Base-by-base conservation (phyloP, 2,113 vertebrate species). In the Serinus canaria region DNA sequence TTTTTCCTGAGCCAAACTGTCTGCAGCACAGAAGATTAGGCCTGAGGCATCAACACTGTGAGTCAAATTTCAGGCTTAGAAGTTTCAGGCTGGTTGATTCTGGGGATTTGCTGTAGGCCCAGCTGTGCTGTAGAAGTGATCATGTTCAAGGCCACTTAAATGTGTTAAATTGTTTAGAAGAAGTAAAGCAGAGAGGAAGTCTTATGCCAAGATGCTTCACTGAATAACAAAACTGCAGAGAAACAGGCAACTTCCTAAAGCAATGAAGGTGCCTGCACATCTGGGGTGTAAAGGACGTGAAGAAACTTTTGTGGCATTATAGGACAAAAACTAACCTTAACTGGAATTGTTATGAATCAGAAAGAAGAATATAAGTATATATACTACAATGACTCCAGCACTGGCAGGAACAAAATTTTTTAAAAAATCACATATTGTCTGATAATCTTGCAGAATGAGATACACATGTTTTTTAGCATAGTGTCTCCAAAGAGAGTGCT, bases 1-100 rank as follows among this genome's bases (percentile, higher is more conserved):
- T 85, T 94, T 74, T 37, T 60, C 37, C 59, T 2, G 6, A 86
- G 64, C 27, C 83, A 92, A 78, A 74, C 41, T 60, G 15, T 59
- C 77, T 94, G 68, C 66, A 49, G 14, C 56, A 56, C 37, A 82
- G 87, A 91, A 92, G 46, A 76, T 2, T 58, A 39, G 31, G 77
- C 70, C 74, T 60, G 44, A 89, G 72, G 70, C 58, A 83, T 79
- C 74, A 87, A 30, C 43, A 56, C 24, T 22, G 13, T 15, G 74
- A 91, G 74, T 82, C 80, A 87, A 81, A 79, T 92, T 95, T 89
- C 66, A 84, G 74, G 74, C 83, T 87, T 83, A 68, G 74, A 89
- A 87, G 24, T 94, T 89, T 77, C 52, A 78, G 86, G 49, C 44
- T 91, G 49, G 74, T 78, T 85, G 80, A 66, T 97, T 91, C 62